Evolutionary conservation across 2,113 vertebrate species (phyloP).

Genomic region (Sclerurus mexicanus): DNA sequence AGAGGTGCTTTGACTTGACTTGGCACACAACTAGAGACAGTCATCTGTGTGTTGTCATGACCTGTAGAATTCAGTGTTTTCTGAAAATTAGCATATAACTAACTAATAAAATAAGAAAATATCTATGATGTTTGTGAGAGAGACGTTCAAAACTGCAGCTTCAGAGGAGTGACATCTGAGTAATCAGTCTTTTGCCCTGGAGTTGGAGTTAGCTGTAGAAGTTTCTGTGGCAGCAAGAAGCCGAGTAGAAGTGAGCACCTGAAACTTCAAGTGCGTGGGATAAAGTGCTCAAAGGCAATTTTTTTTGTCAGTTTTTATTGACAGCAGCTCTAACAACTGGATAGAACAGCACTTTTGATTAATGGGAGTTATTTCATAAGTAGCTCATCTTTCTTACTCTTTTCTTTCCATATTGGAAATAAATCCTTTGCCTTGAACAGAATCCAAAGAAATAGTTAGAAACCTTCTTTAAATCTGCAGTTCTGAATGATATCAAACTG

Average conservation of each 20-base stretch:
- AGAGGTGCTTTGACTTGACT: not conserved
- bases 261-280: not conserved
- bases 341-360: not conserved
- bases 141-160: accelerated
- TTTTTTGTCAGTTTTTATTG: not conserved
- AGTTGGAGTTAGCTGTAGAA: not conserved
- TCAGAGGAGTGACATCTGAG: not conserved
- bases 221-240: not conserved
- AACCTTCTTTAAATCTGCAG: not conserved
- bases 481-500: not conserved
- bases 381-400: not conserved
- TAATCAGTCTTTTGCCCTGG: not conserved
- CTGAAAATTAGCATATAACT: not conserved
- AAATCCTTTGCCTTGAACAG: not conserved
- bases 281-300: not conserved
- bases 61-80: not conserved
- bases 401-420: not conserved
- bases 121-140: accelerated
- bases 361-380: not conserved
- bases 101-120: not conserved
- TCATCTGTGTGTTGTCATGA: not conserved
- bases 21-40: not conserved
- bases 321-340: not conserved
- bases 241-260: not conserved
- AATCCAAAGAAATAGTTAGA: not conserved